Conservation (phyloP, 1,140 invertebrate genomes). For the Atta colombica region DNA sequence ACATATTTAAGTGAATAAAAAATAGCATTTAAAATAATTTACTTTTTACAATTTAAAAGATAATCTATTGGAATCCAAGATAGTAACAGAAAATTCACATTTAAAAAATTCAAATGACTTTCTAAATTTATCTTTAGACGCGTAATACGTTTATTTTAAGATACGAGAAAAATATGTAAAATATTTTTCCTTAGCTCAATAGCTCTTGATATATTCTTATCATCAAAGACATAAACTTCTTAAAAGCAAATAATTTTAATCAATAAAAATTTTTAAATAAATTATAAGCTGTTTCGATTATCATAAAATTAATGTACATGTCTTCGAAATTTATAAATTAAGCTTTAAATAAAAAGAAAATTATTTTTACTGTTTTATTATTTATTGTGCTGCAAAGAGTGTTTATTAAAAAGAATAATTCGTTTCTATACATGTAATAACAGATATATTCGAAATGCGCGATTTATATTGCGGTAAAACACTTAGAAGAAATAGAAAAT, state of each 20-base stretch:
- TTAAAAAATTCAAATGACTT: background rate
- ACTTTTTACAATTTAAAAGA: background rate
- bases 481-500: background rate
- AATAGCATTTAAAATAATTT: background rate
- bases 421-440: background rate
- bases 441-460: background rate
- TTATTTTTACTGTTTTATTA: background rate
- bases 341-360: background rate
- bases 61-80: background rate
- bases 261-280: background rate
- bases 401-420: constrained; percentile 2
- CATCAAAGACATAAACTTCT: background rate
- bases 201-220: background rate
- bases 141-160: background rate
- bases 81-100: background rate
- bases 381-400: background rate
- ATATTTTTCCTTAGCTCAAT: background rate
- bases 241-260: background rate
- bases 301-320: background rate
- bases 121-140: background rate
- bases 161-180: background rate
- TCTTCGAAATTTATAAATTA: background rate
- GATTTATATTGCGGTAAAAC: background rate
- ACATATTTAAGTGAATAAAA: background rate
- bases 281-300: background rate